Base-by-base conservation (phyloP, 2,113 vertebrate genomes). In the Hippocampus abdominalis region DNA sequence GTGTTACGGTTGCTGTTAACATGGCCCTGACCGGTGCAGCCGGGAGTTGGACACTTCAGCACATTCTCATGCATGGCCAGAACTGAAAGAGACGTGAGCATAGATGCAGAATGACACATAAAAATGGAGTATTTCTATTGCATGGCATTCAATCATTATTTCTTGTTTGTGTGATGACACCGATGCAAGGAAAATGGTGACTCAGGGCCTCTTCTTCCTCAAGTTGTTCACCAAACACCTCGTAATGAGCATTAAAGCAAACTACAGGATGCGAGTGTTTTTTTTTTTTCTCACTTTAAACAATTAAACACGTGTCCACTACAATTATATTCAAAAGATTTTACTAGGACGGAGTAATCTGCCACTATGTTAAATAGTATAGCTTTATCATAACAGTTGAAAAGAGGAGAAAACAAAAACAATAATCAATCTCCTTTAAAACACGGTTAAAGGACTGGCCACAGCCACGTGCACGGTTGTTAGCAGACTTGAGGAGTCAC, bases 1-100 rank as follows among this genome's bases (percentile, higher is more conserved):
- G 97, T 98, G 93, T 98, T 99, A 60, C 97, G 94, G 91, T 98
- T 99, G 94, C 97, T 99, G 92, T 99, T 99, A 77, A 98, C 97
- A 1, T 99, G 97, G 77, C 97, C 97, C 88, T 99, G 96, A 80
- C 97, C 97, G 0, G 97, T 98, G 90, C 97, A 99, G 79, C 97
- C 97, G 3, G 96, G 97, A 0, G 97, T 99, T 10, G 97, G 97
- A 84, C 97, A 99, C 91, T 98, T 99, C 84, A 99, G 90, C 85
- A 99, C 97, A 32, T 98, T 99, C 90, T 99, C 97, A 15, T 99
- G 97, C 97, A 98, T 98, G 65, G 97, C 97, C 91, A 99, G 81
- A 85, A 99, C 97, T 99, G 89, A 68, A 36, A 64, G 70, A 82
- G 42, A 80, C 77, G 46, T 18, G 48, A 48, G 40, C 42, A 76